These are phyloP conservation scores for Lepisosteus osseus DNA, from an alignment of 2,113 vertebrate species.

Conservation along the genomic window DNA sequence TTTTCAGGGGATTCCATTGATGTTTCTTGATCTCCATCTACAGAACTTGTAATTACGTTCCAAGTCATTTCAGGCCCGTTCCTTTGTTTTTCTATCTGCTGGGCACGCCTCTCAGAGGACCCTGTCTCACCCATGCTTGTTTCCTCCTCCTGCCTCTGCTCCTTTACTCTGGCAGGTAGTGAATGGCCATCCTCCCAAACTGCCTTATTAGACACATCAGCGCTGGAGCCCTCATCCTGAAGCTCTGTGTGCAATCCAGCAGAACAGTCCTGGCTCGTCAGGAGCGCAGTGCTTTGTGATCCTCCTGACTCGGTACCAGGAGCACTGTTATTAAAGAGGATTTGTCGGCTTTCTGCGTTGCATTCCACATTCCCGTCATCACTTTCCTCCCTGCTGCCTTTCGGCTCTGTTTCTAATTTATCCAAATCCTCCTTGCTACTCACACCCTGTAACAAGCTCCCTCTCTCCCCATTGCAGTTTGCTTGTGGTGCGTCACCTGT, in stretches of 20 bases:
- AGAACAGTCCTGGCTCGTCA: neutral
- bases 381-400: neutral
- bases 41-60: constrained; percentile 14
- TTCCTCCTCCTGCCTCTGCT: neutral
- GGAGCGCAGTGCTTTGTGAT: neutral
- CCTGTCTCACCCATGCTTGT: constrained; percentile 4
- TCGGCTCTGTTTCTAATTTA: neutral
- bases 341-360: neutral
- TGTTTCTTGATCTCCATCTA: constrained; percentile 19
- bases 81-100: neutral
- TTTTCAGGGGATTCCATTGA: constrained; percentile 19
- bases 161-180: constrained; percentile 8
- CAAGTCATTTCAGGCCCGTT: constrained; percentile 14
- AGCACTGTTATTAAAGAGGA: constrained; percentile 1
- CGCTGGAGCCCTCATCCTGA: neutral
- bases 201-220: neutral
- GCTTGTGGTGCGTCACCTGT: neutral
- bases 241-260: neutral
- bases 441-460: neutral
- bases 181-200: constrained; percentile 3
- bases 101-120: neutral
- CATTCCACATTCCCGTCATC: neutral
- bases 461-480: neutral
- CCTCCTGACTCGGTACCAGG: neutral
- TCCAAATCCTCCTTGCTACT: neutral